Base-by-base conservation (phyloP, 2,888 invertebrate genomes). In the Eumacrocentrus americanus region DNA sequence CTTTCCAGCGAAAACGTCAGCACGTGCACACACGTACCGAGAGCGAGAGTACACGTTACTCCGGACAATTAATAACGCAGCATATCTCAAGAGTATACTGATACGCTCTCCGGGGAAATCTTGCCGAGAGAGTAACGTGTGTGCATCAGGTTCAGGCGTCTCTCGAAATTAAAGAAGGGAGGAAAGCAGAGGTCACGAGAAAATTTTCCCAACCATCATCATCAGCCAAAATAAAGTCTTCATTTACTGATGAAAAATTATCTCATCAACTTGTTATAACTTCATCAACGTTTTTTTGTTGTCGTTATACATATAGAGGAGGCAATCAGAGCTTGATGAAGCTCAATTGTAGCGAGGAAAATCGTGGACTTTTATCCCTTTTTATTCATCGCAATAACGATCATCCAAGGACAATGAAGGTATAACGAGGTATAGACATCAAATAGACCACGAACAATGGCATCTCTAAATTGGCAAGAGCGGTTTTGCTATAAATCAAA, bases 51-150 rank as follows among this genome's bases (percentile, higher is more conserved):
- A 4, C 44, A 22, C 44, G n/a, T 22, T 44, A 44, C 44, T 47
- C 14, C 2, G 14, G 16, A 22, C 48, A 48, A 57, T 57, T 57
- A 48, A 57, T 57, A 48, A 38, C 48, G 9, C 11, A 38, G 57
- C 34, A 46, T 23, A 47, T 40, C n/a, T 48, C 23, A 22, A 47
- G 47, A n/a, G 47, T 47, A 25, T n/a, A n/a, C 7, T 16, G 9
- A 47, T 37, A 38, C 38, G 57, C 25, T 35, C 60, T 22, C 60
- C 14, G n/a, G 60, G 60, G 51, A 60, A 60, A 60, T 60, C 51
- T 60, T 16, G 50, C 40, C 40, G 14, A 18, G 22, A 40, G 52
- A 47, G 54, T 12, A 53, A 47, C 58, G 34, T 16, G 53, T 40
- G 12, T 44, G 57, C 18, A 53, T 25, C 14, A 22, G 20, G 35